A percentile compares a stretch with the other conserved stretches of the same genome.
phyloP scores from a whole-genome alignment of 2,888 invertebrate genomes.

The Parthenolecanium corni region DNA sequence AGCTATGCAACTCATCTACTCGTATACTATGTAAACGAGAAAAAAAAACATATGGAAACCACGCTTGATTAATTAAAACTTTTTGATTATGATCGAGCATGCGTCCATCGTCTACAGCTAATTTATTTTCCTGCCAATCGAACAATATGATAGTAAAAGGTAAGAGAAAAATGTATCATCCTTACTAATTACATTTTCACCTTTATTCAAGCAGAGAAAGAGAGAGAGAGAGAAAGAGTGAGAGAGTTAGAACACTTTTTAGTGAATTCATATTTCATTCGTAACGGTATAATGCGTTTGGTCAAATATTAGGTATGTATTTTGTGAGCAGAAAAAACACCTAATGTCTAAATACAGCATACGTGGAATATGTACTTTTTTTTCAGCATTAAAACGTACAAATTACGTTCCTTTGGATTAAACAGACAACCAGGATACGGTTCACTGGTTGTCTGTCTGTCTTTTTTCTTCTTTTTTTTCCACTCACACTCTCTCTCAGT shows the following conservation, averaged over 20 bases:
- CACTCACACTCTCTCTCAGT: not conserved
- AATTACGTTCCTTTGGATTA: conserved; percentile 27
- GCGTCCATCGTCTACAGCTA: too few relatives aligned
- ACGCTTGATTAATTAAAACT: too few relatives aligned
- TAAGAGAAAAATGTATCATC: conserved; percentile 14
- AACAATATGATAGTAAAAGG: conserved; percentile 3
- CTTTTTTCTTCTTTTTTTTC: not conserved
- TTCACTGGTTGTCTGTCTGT: conserved; percentile 28
- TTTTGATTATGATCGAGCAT: too few relatives aligned
- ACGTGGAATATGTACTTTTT: conserved; percentile 2
- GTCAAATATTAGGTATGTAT: not conserved
- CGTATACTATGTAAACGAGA: too few relatives aligned
- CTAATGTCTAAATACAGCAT: not conserved
- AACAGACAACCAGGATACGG: conserved; percentile 27
- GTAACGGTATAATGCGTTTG: not conserved
- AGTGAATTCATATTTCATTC: conserved; percentile 1
- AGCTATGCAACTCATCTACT: too few relatives aligned
- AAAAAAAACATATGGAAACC: too few relatives aligned
- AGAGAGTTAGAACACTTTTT: not conserved
- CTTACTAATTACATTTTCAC: conserved; percentile 12
- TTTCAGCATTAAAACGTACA: conserved; percentile 18
- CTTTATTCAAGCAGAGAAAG: too few relatives aligned
- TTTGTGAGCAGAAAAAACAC: not conserved
- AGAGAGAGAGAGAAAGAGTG: too few relatives aligned
- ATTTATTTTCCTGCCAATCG: too few relatives aligned